Conservation (phyloP, 2,888 invertebrate species). For the Ophion ellenae region DNA sequence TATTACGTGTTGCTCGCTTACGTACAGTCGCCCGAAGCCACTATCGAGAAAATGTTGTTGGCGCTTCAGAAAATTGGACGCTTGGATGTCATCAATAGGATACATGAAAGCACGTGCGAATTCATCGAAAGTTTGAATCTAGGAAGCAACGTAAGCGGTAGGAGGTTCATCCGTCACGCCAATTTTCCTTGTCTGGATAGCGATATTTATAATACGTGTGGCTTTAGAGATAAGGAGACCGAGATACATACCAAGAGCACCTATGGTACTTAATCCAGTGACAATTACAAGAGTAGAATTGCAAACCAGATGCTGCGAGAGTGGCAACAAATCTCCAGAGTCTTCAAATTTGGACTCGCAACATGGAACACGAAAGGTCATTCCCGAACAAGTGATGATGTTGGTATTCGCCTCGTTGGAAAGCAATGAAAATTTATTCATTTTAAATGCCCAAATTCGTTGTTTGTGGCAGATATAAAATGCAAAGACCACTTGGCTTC, state of each 20-base stretch:
- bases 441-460: background rate
- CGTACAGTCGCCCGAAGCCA: constrained; percentile 85
- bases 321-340: constrained; percentile 11
- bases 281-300: constrained; percentile 35
- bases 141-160: constrained; percentile 47
- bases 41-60: constrained; percentile 85
- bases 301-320: constrained; percentile 42
- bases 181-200: background rate
- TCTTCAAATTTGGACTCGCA: background rate
- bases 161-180: background rate
- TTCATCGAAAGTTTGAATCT: constrained; percentile 52
- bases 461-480: background rate
- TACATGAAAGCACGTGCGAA: constrained; percentile 80
- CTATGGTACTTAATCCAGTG: constrained; percentile 73
- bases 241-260: constrained; percentile 72
- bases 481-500: background rate
- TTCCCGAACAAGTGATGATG: constrained; percentile 22
- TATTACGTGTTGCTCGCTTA: constrained; percentile 85
- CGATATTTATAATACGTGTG: background rate
- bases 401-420: background rate
- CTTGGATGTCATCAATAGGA: constrained; percentile 85
- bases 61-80: constrained; percentile 85
- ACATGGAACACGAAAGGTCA: constrained; percentile 2
- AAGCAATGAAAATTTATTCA: background rate
- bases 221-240: constrained; percentile 62